These are phyloP conservation scores for Melanotaenia maccullochi DNA, from an alignment of 2,797 vertebrate genomes.

Conservation along the genomic window DNA sequence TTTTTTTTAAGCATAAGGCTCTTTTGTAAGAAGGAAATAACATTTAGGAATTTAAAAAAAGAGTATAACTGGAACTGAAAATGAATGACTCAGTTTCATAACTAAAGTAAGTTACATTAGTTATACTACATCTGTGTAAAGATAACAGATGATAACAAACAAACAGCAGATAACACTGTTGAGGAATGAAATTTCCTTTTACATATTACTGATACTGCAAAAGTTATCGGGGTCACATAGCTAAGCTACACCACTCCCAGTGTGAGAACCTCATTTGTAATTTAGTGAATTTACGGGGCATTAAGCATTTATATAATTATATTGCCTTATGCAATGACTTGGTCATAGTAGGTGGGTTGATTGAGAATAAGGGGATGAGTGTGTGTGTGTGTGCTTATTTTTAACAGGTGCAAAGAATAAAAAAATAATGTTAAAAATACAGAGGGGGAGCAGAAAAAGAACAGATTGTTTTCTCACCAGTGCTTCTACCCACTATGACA, in stretches of 20 bases:
- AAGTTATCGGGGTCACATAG: neutral
- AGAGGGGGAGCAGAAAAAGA: neutral
- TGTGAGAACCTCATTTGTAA: conserved; percentile 3
- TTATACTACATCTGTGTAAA: neutral
- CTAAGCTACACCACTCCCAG: neutral
- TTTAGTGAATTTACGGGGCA: conserved; percentile 4
- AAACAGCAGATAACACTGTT: neutral
- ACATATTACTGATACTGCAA: neutral
- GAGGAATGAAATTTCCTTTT: neutral
- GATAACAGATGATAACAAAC: neutral
- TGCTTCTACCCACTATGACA: conserved; percentile 39
- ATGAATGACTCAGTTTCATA: neutral
- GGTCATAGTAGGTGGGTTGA: conserved; percentile 23
- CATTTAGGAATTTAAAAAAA: neutral
- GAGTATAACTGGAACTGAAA: neutral
- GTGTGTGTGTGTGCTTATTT: neutral
- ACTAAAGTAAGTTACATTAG: neutral
- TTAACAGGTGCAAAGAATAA: neutral
- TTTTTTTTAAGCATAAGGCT: neutral
- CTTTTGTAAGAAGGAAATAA: neutral
- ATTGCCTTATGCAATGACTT: conserved; percentile 39
- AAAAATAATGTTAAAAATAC: conserved; percentile 6
- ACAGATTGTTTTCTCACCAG: conserved; percentile 14
- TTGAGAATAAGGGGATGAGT: neutral
- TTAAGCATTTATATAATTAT: conserved; percentile 35